These are phyloP conservation scores for Limnephilus auricula DNA, from an alignment of 2,888 invertebrate genomes.

Conservation along the genomic window DNA sequence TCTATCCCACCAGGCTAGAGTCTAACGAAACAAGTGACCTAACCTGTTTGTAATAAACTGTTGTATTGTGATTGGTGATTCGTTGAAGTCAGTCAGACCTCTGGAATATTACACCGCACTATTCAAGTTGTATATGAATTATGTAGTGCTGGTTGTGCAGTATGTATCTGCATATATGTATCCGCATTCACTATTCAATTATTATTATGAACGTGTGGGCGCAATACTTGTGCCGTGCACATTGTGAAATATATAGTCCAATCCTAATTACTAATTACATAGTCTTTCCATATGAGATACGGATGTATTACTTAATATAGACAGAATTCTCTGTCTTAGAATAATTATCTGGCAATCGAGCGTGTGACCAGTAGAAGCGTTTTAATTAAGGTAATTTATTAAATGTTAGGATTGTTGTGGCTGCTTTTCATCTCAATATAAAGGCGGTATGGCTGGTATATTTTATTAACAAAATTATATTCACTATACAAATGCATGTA, in stretches of 20 bases:
- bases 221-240: neutral
- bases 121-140: too few species aligned
- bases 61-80: neutral
- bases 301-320: constrained; percentile 50
- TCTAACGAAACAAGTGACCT: neutral
- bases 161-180: neutral
- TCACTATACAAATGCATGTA: constrained; percentile 48
- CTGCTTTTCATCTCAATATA: constrained; percentile 45
- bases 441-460: constrained; percentile 46
- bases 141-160: neutral
- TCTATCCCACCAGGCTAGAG: neutral
- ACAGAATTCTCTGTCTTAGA: constrained; percentile 31
- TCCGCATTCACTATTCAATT: neutral
- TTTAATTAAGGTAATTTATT: constrained; percentile 44
- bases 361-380: constrained; percentile 34
- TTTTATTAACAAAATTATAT: constrained; percentile 50
- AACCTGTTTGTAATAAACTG: neutral
- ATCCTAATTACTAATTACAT: constrained; percentile 18
- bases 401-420: constrained; percentile 35
- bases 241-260: constrained; percentile 45
- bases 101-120: neutral
- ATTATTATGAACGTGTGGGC: neutral
- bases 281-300: constrained; percentile 40
- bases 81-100: neutral
- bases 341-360: constrained; percentile 43